phyloP scores from a whole-genome alignment of 2,797 vertebrate genomes.

The Melanotaenia boesemani region DNA sequence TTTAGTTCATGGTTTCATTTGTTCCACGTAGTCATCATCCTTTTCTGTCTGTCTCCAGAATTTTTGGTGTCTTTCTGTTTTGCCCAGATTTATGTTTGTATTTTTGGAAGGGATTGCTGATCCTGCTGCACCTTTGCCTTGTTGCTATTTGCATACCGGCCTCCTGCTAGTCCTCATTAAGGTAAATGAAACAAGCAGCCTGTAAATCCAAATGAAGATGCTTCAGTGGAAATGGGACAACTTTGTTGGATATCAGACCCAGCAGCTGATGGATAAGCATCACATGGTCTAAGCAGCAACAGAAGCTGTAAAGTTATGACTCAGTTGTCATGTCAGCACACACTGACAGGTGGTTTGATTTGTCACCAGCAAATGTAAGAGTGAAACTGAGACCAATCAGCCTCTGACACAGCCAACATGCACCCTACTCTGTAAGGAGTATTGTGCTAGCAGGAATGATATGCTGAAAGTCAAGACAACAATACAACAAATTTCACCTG shows the following conservation, averaged over 20 bases:
- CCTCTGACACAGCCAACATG: background rate
- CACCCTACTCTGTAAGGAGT: too few species aligned
- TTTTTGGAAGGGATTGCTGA: too few species aligned
- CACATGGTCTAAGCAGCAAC: background rate
- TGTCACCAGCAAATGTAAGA: background rate
- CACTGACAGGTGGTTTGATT: constrained; percentile 1
- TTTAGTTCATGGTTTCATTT: too few species aligned
- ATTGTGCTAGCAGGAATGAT: background rate
- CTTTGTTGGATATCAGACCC: background rate
- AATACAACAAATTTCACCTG: background rate
- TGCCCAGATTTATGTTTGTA: too few species aligned
- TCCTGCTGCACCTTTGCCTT: too few species aligned
- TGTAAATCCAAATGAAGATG: background rate
- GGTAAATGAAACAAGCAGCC: background rate
- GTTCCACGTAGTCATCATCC: too few species aligned
- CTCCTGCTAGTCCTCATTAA: background rate
- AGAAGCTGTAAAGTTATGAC: background rate
- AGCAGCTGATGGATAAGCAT: background rate
- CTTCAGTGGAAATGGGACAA: background rate
- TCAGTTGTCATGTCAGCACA: background rate
- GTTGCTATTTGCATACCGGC: too few species aligned
- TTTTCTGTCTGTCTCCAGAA: too few species aligned
- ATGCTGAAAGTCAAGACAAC: background rate
- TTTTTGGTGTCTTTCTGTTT: too few species aligned
- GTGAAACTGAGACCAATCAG: constrained; percentile 2